Conservation (phyloP, 2,888 invertebrate genomes). For the Perizoma affinitatum region DNA sequence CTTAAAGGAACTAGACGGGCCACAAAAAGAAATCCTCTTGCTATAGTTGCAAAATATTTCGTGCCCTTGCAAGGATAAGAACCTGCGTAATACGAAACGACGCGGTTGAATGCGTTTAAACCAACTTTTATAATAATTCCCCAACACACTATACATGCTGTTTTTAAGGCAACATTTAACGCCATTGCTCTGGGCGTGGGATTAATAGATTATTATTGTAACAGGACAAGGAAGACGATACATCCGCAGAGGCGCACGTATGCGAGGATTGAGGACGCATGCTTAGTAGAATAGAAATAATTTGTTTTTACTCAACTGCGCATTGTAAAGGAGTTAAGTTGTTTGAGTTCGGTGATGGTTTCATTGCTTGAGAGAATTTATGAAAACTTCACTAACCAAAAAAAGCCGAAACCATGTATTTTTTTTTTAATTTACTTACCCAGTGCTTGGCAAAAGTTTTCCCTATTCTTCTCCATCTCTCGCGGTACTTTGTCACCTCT, state of each 20-base stretch:
- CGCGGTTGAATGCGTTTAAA: not conserved
- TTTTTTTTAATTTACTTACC: no score
- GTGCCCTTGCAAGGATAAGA: not conserved
- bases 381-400: no score
- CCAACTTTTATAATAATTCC: not conserved
- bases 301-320: slow-evolving; percentile 5
- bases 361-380: not conserved
- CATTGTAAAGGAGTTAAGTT: slow-evolving; percentile 30
- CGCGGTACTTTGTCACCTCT: no score
- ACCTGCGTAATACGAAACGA: not conserved
- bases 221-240: slow-evolving; percentile 49
- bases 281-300: slow-evolving; percentile 37
- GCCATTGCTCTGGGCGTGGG: slow-evolving; percentile 11
- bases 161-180: not conserved
- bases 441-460: no score
- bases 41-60: not conserved
- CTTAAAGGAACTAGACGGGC: no score
- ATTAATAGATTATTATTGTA: slow-evolving; percentile 20
- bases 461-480: no score
- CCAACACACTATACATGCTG: not conserved
- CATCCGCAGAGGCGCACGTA: slow-evolving; percentile 44
- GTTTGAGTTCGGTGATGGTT: slow-evolving; percentile 23
- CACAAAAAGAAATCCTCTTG: no score
- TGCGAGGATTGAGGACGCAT: slow-evolving; percentile 45
- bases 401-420: no score